Evolutionary conservation across 2,113 vertebrate genomes (phyloP).

Genomic region (Callocephalon fimbriatum): DNA sequence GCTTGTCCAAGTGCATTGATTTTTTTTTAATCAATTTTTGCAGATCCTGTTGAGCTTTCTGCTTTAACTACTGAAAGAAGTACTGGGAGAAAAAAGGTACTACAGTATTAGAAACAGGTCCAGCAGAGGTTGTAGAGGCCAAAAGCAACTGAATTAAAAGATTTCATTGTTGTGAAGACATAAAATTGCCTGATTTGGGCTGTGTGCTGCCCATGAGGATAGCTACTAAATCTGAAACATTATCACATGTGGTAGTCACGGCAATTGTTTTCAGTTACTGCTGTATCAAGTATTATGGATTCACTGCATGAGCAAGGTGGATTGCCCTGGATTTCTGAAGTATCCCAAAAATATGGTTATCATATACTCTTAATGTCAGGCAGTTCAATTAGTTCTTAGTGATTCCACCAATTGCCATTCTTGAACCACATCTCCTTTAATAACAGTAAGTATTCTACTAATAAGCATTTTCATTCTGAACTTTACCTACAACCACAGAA

Average conservation of each 20-base stretch:
- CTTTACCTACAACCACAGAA: not conserved
- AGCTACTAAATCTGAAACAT: constrained; percentile 7
- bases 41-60: not conserved
- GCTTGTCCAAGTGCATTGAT: not conserved
- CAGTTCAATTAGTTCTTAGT: not conserved
- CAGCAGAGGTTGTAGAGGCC: not conserved
- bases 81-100: not conserved
- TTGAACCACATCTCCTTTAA: not conserved
- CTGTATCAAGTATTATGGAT: not conserved
- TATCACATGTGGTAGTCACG: not conserved
- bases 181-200: not conserved
- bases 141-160: not conserved
- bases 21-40: constrained; percentile 8
- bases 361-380: not conserved
- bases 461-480: not conserved
- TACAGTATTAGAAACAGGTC: not conserved
- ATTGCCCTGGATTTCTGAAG: not conserved
- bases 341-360: not conserved
- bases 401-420: not conserved
- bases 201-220: not conserved
- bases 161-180: not conserved
- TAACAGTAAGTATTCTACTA: not conserved
- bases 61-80: not conserved
- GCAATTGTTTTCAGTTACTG: not conserved
- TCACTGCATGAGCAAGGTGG: not conserved